Percentiles rank a stretch among this genome's conserved stretches.
Evolutionary conservation across 2,797 vertebrate genomes (phyloP).

Genomic region (Microctenopoma lineatum): DNA sequence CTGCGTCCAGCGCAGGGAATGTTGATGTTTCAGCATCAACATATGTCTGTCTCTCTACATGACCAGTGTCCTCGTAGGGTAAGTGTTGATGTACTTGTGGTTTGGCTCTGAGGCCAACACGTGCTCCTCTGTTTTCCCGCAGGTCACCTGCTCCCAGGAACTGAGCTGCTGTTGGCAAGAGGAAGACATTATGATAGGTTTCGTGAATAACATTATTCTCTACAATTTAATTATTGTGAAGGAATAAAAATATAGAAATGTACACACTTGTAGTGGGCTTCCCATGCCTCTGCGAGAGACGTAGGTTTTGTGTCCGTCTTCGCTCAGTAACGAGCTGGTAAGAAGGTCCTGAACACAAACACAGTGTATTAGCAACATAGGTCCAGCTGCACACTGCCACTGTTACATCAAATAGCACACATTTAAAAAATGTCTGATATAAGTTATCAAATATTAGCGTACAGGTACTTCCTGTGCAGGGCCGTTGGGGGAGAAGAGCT

Average conservation of each 20-base stretch:
- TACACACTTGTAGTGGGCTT: slow-evolving; percentile 85
- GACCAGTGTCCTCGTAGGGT: slow-evolving; percentile 93
- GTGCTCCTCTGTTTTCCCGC: slow-evolving; percentile 93
- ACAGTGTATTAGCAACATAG: slow-evolving; percentile 5
- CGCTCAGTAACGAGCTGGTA: slow-evolving; percentile 91
- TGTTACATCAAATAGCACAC: background rate
- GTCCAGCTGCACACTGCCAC: background rate
- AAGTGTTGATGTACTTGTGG: slow-evolving; percentile 92
- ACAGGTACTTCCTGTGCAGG: slow-evolving; percentile 90
- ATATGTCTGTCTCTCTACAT: slow-evolving; percentile 83
- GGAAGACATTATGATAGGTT: slow-evolving; percentile 1
- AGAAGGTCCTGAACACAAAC: slow-evolving; percentile 87
- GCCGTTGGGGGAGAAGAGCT: slow-evolving; percentile 89
- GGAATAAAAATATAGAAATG: background rate
- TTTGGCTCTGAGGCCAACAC: slow-evolving; percentile 87
- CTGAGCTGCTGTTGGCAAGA: slow-evolving; percentile 82
- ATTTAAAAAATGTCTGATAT: background rate
- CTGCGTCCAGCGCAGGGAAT: slow-evolving; percentile 77
- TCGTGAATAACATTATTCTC: background rate
- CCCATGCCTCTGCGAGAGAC: slow-evolving; percentile 82
- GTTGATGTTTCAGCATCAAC: slow-evolving; percentile 71
- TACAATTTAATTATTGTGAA: background rate
- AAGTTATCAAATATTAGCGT: slow-evolving; percentile 62
- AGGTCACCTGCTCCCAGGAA: slow-evolving; percentile 91
- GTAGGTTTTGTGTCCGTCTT: slow-evolving; percentile 89